Percentiles rank a stretch among this genome's conserved stretches.
phyloP scores from a whole-genome alignment of 1,140 invertebrate genomes.

The Drosophila pectinifera region DNA sequence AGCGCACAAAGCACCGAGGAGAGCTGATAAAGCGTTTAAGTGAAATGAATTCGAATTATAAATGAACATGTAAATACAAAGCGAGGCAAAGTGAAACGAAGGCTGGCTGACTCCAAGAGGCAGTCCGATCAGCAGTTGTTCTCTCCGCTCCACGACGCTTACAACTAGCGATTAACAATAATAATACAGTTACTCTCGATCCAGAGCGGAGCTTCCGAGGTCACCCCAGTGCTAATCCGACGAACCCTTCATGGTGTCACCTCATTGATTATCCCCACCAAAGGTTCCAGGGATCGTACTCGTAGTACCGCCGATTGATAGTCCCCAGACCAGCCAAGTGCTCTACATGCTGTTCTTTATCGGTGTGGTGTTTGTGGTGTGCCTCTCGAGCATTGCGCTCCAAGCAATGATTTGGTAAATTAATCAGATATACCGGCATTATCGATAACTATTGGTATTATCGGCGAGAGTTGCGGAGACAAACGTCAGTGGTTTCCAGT shows the following conservation, averaged over 20 bases:
- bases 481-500: slow-evolving; percentile 24
- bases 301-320: slow-evolving; percentile 13
- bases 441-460: slow-evolving; percentile 9
- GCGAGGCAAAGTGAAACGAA: slow-evolving; percentile 40
- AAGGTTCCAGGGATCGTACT: slow-evolving; percentile 14
- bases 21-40: slow-evolving; percentile 65
- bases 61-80: slow-evolving; percentile 20
- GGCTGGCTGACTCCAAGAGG: slow-evolving; percentile 13
- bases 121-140: slow-evolving; percentile 18
- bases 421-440: slow-evolving; percentile 1
- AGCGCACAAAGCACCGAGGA: slow-evolving; percentile 12
- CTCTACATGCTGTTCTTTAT: slow-evolving; percentile 46
- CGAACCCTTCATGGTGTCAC: not conserved
- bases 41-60: slow-evolving; percentile 33
- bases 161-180: slow-evolving; percentile 18
- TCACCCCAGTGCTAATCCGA: slow-evolving; percentile 37
- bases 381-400: slow-evolving; percentile 40
- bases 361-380: slow-evolving; percentile 45
- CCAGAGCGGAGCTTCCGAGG: slow-evolving; percentile 12
- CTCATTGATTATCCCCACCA: slow-evolving; percentile 2
- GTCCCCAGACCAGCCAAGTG: slow-evolving; percentile 2
- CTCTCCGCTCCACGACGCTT: slow-evolving; percentile 2
- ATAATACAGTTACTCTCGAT: slow-evolving; percentile 28
- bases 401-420: slow-evolving; percentile 64
- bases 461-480: no score